Evolutionary conservation across 2,113 vertebrate genomes (phyloP), one percentile per base, ranked within the genome.

Genomic region (Passer montanus): DNA sequence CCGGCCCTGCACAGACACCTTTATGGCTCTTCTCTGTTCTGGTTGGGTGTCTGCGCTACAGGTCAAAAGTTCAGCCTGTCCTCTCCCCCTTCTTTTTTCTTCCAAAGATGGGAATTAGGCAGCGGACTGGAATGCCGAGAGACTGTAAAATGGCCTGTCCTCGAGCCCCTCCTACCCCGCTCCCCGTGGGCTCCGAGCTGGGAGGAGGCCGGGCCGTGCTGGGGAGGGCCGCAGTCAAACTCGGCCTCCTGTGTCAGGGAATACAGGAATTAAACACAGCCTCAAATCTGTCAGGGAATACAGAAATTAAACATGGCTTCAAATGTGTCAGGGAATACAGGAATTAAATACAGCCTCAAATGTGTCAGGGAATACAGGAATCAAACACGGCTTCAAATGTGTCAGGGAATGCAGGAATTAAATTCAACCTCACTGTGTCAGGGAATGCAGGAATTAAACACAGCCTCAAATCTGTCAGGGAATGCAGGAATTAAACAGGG

Each of bases 21-120:
- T 96, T 95, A 95, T 79, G 90, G 66, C 89, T 93, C 78, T 75
- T 78, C 92, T 93, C 86, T 86, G 46, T 68, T 52, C 96, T 94
- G 90, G 93, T 88, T 96, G 93, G 88, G 90, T 84, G 97, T 97
- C 98, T 98, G 96, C 18, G 19, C 68, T 13, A 1, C 89, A 81
- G 98, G 98, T 98, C 98, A 98, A 98, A 98, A 98, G 98, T 98
- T 98, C 97, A 97, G 94, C 69, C 94, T 87, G 87, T 96, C 88
- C 93, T 92, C 73, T 92, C 79, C 80, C 89, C 85, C 59, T 86
- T 66, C 77, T 89, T 89, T 94, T 50, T 78, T 70, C 92, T 97
- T 94, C 92, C 85, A 80, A 84, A 95, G 94, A 96, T 95, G 94
- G 87, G 91, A 96, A 84, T 92, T 96, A 90, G 95, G 95, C 89